Conservation (phyloP, 2,888 invertebrate species). For the Amorpha juglandis region DNA sequence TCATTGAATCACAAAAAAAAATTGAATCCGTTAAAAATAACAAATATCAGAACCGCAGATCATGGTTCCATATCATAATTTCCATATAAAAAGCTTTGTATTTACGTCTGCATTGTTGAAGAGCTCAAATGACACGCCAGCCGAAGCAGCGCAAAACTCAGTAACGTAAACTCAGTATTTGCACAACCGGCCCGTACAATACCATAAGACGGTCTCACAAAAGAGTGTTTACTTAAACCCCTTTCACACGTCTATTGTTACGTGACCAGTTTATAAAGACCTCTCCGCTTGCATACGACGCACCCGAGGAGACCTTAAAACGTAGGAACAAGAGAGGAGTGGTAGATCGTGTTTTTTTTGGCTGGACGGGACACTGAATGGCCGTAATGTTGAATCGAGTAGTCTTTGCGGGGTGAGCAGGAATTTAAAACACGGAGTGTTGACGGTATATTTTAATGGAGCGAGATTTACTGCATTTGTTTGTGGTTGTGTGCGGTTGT, state of each 20-base stretch:
- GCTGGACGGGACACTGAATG: constrained; percentile 57
- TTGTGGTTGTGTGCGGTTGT: constrained; percentile 34
- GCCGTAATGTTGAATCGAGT: constrained; percentile 69
- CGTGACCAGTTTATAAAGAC: constrained; percentile 53
- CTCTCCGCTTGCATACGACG: constrained; percentile 43
- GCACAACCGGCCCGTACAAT: constrained; percentile 72
- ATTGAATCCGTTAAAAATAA: neutral
- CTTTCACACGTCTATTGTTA: constrained; percentile 81
- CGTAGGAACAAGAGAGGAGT: constrained; percentile 36
- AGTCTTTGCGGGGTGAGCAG: constrained; percentile 59
- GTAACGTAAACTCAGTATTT: constrained; percentile 83
- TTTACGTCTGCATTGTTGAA: constrained; percentile 43
- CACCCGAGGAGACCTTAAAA: constrained; percentile 37
- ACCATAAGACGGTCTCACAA: constrained; percentile 70
- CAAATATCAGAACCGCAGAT: constrained; percentile 9
- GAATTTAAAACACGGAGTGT: constrained; percentile 67
- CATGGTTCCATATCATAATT: constrained; percentile 11
- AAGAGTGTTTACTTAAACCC: constrained; percentile 82
- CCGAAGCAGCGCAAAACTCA: constrained; percentile 64
- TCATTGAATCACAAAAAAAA: neutral
- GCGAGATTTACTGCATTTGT: constrained; percentile 39
- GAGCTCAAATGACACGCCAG: constrained; percentile 46
- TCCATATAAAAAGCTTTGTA: constrained; percentile 36
- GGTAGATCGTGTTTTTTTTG: constrained; percentile 48
- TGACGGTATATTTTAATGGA: constrained; percentile 51